These are phyloP conservation scores for Struthidea cinerea DNA, from an alignment of 2,113 vertebrate species.

Conservation along the genomic window DNA sequence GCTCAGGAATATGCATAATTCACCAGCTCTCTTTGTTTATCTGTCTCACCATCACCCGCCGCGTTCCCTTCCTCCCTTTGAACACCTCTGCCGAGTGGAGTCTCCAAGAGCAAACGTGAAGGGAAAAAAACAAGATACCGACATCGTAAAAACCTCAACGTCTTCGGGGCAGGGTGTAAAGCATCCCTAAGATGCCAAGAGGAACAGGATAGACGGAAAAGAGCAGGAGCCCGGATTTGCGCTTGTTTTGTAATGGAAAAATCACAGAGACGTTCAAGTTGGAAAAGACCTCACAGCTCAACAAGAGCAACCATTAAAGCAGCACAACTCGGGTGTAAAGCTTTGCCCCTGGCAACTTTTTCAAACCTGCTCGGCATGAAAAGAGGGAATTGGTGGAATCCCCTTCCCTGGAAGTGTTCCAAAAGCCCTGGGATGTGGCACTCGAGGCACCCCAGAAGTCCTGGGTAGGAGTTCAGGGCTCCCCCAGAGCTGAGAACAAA, in stretches of 20 bases:
- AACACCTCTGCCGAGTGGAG: background rate
- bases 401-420: background rate
- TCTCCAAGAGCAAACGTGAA: background rate
- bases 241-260: fast-evolving
- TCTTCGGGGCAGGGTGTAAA: fast-evolving
- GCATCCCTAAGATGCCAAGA: background rate
- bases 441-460: background rate
- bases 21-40: background rate
- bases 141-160: background rate
- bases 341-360: background rate
- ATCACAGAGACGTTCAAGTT: fast-evolving
- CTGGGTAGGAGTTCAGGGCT: background rate
- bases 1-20: background rate
- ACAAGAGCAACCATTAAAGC: background rate
- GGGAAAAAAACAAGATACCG: background rate
- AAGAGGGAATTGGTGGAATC: background rate
- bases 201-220: fast-evolving
- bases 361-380: fast-evolving
- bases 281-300: fast-evolving
- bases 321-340: background rate
- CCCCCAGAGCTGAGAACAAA: background rate
- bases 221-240: fast-evolving
- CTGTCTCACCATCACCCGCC: background rate
- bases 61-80: background rate
- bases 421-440: background rate